Percentiles rank a stretch among this genome's conserved stretches.
Evolutionary conservation across 2,113 vertebrate species (phyloP).

Genomic region (Aphyosemion australe): DNA sequence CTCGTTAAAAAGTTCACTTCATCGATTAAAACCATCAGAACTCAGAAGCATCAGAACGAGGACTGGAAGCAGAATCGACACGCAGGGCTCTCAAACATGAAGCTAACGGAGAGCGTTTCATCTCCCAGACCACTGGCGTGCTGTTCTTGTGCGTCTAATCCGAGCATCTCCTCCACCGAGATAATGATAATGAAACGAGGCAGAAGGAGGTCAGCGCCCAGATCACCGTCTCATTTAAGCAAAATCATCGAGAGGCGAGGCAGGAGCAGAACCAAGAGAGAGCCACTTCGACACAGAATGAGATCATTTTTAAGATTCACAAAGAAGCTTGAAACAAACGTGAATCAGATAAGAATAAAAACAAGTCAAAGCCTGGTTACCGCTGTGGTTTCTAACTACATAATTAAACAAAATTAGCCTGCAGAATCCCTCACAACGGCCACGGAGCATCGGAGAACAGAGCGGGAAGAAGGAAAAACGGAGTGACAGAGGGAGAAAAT

Average conservation of each 20-base stretch:
- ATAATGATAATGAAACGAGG: constrained; percentile 24
- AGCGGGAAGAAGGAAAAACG: constrained; percentile 3
- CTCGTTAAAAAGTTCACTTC: too few relatives aligned
- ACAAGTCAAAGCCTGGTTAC: constrained; percentile 22
- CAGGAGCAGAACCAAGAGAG: not conserved
- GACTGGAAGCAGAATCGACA: not conserved
- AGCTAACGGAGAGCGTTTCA: constrained; percentile 12
- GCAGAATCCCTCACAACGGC: constrained; percentile 27
- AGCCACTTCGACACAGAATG: too few relatives aligned
- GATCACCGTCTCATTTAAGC: constrained; percentile 7
- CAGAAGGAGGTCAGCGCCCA: constrained; percentile 15
- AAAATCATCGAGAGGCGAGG: not conserved
- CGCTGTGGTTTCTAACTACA: constrained; percentile 22
- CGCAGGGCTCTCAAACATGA: not conserved
- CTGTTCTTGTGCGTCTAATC: constrained; percentile 4
- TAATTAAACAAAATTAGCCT: constrained; percentile 35
- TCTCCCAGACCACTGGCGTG: not conserved
- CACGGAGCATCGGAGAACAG: constrained; percentile 37
- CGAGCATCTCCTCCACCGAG: constrained; percentile 5
- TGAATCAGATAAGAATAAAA: not conserved
- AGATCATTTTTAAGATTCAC: too few relatives aligned
- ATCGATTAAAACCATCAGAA: not conserved
- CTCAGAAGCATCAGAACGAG: not conserved
- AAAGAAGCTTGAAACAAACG: not conserved
- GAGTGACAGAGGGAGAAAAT: constrained; percentile 42